Base-by-base conservation (phyloP, 1,140 invertebrate species). In the Geopemphigus sp. region DNA sequence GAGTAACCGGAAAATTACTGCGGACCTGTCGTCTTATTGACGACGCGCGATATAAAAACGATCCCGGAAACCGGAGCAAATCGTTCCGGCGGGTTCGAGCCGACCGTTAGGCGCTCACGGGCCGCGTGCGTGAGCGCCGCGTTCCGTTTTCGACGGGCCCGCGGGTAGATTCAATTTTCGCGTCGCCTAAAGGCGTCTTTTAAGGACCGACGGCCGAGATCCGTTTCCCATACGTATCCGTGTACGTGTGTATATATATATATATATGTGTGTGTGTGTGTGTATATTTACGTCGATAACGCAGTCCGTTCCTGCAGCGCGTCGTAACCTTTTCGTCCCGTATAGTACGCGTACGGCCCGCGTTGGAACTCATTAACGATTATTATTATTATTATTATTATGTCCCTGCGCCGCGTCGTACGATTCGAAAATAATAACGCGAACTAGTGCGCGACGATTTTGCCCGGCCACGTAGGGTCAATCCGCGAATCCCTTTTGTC, bases 1-100 rank as follows among this genome's bases (percentile, higher is more conserved):
- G 53, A 47, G 64, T 50, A 68, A 68, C 66, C 66, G 66, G 66
- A 68, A 68, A 68, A 68, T 68, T 68, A 68, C 45, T 39, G 15
- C 22, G 26, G n/a, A 14, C 22, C 64, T 47, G 39, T 68, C 66
- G 17, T 68, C 66, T 68, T 50, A 68, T 68, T 68, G 66, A 68
- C 66, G 66, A 22, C 47, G 64, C 22, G 64, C 64, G 10, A 50
- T 68, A 50, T 68, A 68, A 68, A 68, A 68, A 68, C 45, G 66
- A 68, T 50, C 26, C 66, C n/a, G 66, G 66, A 68, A 68, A 68
- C 66, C 66, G 39, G n/a, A 22, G n/a, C 45, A 47, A 68, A 68
- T 68, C 66, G 66, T 45, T 50, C 39, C 39, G 39, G 66, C n/a
- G 45, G 45, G 50, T n/a, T 50, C 50, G 24, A 68, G 66, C 22